Evolutionary conservation across 2,113 vertebrate species (phyloP), one percentile per base, ranked within the genome.

Genomic region (Thomomys bottae): DNA sequence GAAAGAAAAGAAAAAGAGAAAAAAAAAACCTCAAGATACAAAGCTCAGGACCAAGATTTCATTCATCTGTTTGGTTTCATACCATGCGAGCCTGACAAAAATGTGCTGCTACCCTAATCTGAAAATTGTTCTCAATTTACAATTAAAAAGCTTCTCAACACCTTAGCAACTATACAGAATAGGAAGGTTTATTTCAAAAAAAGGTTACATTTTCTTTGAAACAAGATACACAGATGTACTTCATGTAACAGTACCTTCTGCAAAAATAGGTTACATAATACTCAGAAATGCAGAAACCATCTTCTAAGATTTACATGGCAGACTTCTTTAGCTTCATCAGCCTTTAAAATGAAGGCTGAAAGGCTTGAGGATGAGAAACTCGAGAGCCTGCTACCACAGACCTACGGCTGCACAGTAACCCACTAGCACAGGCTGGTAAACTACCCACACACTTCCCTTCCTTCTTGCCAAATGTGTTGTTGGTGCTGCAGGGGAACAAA

Each of bases 231-330:
- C 97, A 98, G 98, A 97, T 98, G 97, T 97, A 98, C 97, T 98
- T 97, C 96, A 97, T 98, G 98, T 98, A 98, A 98, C 97, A 98
- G 98, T 98, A 98, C 98, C 98, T 98, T 98, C 94, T 98, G 97
- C 97, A 98, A 98, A 98, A 98, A 98, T 98, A 98, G 98, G 97
- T 98, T 98, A 98, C 98, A 97, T 98, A 98, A 98, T 98, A 98
- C 97, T 97, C 97, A 95, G 97, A 98, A 98, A 98, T 96, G 97
- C 97, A 98, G 95, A 96, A 98, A 97, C 97, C 97, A 97, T 95
- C 94, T 96, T 96, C 96, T 96, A 98, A 97, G 97, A 97, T 96
- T 97, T 95, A 96, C 95, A 97, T 97, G 97, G 97, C 96, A 97
- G 96, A 97, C 82, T 42, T 96, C 81, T 80, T 94, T 40, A 97